Evolutionary conservation across 2,797 vertebrate genomes (phyloP).

Genomic region (Ataeniobius toweri): DNA sequence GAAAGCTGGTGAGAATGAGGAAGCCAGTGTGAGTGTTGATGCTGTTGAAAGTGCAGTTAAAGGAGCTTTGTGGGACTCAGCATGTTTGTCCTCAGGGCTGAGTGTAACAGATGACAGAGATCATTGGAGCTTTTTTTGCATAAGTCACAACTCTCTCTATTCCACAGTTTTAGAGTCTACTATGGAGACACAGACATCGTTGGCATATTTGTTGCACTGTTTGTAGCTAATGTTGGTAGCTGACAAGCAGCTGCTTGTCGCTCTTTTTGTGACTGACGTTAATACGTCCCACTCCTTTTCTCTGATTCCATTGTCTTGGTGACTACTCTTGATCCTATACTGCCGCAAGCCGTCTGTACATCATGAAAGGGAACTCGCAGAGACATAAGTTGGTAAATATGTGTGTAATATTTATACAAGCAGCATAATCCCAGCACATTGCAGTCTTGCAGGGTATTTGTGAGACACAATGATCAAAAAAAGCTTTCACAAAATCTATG

Average conservation of each 20-base stretch:
- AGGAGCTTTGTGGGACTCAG: slow-evolving; percentile 66
- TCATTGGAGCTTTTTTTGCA: slow-evolving; percentile 61
- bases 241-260: slow-evolving; percentile 50
- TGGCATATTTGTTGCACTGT: slow-evolving; percentile 40
- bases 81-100: slow-evolving; percentile 72
- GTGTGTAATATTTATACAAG: not conserved
- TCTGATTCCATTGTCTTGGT: slow-evolving; percentile 17
- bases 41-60: slow-evolving; percentile 59
- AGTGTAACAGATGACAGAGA: slow-evolving; percentile 73
- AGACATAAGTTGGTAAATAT: not conserved
- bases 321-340: slow-evolving; percentile 14
- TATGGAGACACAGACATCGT: slow-evolving; percentile 42
- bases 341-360: not conserved
- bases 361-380: not conserved
- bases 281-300: slow-evolving; percentile 23
- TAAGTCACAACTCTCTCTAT: slow-evolving; percentile 58
- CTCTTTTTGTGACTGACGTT: slow-evolving; percentile 42
- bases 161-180: slow-evolving; percentile 45
- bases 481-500: not conserved
- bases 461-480: not conserved
- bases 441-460: not conserved
- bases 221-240: slow-evolving; percentile 42
- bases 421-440: not conserved
- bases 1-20: slow-evolving; percentile 53
- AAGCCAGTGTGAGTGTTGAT: slow-evolving; percentile 47